Evolutionary conservation across 1,140 invertebrate genomes (phyloP).

Genomic region (Penaeus indicus): DNA sequence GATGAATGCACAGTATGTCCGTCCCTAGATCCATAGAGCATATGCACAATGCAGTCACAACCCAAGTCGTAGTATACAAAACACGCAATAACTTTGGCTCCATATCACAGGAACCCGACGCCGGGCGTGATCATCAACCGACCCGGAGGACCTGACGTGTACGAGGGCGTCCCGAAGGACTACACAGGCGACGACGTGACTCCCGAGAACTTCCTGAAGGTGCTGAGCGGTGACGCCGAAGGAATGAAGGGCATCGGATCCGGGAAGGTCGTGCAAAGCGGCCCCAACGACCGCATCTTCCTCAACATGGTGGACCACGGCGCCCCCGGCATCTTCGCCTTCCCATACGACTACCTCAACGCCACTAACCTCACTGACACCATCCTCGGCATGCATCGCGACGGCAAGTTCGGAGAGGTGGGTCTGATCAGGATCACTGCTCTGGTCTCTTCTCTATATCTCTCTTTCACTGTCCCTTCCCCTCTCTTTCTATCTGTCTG

Average conservation of each 20-base stretch:
- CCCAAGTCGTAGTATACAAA: too few relatives aligned
- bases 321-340: slow-evolving; percentile 75
- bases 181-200: slow-evolving; percentile 74
- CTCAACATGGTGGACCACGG: slow-evolving; percentile 80
- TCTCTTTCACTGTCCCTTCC: too few relatives aligned
- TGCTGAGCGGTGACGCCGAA: slow-evolving; percentile 73
- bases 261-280: slow-evolving; percentile 74
- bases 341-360: slow-evolving; percentile 71
- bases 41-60: too few relatives aligned
- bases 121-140: slow-evolving; percentile 76
- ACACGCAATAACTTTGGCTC: too few relatives aligned
- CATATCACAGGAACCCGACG: slow-evolving; percentile 71
- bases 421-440: too few relatives aligned
- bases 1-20: too few relatives aligned
- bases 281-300: slow-evolving; percentile 76
- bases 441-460: too few relatives aligned
- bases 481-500: too few relatives aligned
- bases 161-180: slow-evolving; percentile 75
- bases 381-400: slow-evolving; percentile 72
- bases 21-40: too few relatives aligned
- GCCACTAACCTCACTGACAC: slow-evolving; percentile 67
- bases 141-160: slow-evolving; percentile 76
- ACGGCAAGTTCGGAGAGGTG: slow-evolving; percentile 72
- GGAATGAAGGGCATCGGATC: slow-evolving; percentile 70
- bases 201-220: slow-evolving; percentile 74